These are phyloP conservation scores for Phrynocephalus vlangalii DNA, from an alignment of 2,797 vertebrate genomes.

Conservation along the genomic window DNA sequence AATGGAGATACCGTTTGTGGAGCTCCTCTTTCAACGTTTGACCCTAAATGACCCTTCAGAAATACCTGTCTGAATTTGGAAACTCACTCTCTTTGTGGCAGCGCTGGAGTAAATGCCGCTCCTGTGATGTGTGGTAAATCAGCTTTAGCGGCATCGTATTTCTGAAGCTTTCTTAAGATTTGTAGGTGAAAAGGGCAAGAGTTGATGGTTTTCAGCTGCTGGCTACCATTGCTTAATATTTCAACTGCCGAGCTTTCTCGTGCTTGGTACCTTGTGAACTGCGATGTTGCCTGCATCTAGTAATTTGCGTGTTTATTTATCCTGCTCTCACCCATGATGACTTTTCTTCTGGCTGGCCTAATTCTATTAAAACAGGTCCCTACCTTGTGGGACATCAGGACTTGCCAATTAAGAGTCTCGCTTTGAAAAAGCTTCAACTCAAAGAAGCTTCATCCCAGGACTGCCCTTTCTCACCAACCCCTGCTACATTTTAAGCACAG, in stretches of 20 bases:
- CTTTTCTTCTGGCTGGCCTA: conserved; percentile 31
- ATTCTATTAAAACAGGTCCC: conserved; percentile 38
- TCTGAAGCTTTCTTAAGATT: conserved; percentile 11
- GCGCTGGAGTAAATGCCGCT: not conserved
- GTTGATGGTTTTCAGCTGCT: not conserved
- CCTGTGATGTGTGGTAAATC: not conserved
- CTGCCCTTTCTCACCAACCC: conserved; percentile 13
- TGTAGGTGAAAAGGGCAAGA: conserved; percentile 3
- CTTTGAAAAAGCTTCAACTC: conserved; percentile 15
- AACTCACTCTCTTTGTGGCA: not conserved
- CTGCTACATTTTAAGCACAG: conserved; percentile 21
- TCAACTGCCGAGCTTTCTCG: conserved; percentile 5
- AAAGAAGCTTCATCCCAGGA: conserved; percentile 8
- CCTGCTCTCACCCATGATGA: not conserved
- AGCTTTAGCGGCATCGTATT: not conserved
- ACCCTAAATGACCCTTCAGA: not conserved
- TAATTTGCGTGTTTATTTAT: conserved; percentile 36
- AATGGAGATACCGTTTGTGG: not conserved
- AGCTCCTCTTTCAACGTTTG: not conserved
- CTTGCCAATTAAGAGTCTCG: conserved; percentile 16
- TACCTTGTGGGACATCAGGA: conserved; percentile 10
- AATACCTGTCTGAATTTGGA: not conserved
- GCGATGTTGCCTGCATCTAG: not conserved
- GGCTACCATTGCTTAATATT: conserved; percentile 11
- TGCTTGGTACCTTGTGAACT: not conserved